Evolutionary conservation across 2,888 invertebrate genomes (phyloP), one percentile per base, ranked within the genome.

Genomic region (Nomada ruficornis): DNA sequence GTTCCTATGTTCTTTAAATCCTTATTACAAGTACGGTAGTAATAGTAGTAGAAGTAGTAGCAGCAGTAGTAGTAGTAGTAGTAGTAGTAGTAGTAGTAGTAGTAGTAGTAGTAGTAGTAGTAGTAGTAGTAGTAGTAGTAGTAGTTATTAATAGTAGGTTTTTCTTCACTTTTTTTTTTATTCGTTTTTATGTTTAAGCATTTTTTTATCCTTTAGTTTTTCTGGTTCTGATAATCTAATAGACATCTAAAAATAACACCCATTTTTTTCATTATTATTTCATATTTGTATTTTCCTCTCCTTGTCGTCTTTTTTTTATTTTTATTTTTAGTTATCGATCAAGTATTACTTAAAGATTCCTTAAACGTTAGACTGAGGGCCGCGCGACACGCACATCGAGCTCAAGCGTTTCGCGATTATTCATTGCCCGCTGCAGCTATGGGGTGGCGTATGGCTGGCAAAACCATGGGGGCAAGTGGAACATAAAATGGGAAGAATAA

Each of bases 221-320:
- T 92, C 91, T 92, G 92, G 89, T 92, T 93, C 91, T 91, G 92
- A 92, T 93, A 93, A 93, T 93, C 93, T 94, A 94, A 94, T 91
- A 93, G 92, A 94, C 93, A 93, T 94, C 93, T 94, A 94, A 94
- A 94, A 94, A 93, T 94, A 94, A 94, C 93, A 94, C 91, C 92
- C 91, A 93, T 92, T 92, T 93, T 80, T 89, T 90, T 90, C 87
- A 90, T 90, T 91, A 91, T 92, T 92, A 91, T 88, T 92, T 91
- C 87, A 89, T 82, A 92, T 91, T 92, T 91, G 90, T 92, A 90
- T 90, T 73, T 67, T 73, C 90, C 68, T 23, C 64, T 83, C 73
- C 65, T 77, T 80, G 82, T 78, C 80, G 69, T 83, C 76, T 89
- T 70, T 72, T 75, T 75, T 63, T 80, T 83, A 81, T 77, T 77